phyloP scores from a whole-genome alignment of 1,140 invertebrate genomes.

The Hypsibius dujardini region DNA sequence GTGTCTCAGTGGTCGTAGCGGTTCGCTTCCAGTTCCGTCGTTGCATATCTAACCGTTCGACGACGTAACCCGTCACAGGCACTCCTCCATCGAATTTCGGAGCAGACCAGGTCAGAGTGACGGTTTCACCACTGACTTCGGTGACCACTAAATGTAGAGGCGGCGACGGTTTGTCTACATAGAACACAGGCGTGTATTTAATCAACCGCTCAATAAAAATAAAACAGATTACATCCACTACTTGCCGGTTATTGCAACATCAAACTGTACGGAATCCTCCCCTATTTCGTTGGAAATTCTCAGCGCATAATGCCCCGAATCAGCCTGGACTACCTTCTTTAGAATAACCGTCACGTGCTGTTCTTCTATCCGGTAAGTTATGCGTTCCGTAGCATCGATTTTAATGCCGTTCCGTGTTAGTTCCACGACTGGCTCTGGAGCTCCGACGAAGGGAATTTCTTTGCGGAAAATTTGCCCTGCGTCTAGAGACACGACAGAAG shows the following conservation, averaged over 20 bases:
- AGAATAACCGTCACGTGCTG: slow-evolving; percentile 44
- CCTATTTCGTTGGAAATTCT: slow-evolving; percentile 51
- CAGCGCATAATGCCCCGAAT: slow-evolving; percentile 47
- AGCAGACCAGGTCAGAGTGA: slow-evolving; percentile 55
- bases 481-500: not conserved
- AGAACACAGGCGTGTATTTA: slow-evolving; percentile 19
- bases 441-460: slow-evolving; percentile 1
- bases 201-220: not conserved
- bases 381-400: slow-evolving; percentile 33
- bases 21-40: slow-evolving; percentile 37
- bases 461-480: not conserved
- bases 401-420: slow-evolving; percentile 46
- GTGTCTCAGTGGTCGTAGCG: slow-evolving; percentile 23
- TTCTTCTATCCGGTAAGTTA: slow-evolving; percentile 41
- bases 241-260: slow-evolving; percentile 57
- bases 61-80: slow-evolving; percentile 48
- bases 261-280: slow-evolving; percentile 46
- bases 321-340: slow-evolving; percentile 40
- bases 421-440: slow-evolving; percentile 43
- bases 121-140: slow-evolving; percentile 45
- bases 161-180: slow-evolving; percentile 47
- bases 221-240: slow-evolving; percentile 14
- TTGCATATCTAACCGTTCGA: slow-evolving; percentile 45
- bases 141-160: slow-evolving; percentile 50
- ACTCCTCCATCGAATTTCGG: slow-evolving; percentile 53